Evolutionary conservation across 2,888 invertebrate genomes (phyloP).

Genomic region (Thymelicus lineola): DNA sequence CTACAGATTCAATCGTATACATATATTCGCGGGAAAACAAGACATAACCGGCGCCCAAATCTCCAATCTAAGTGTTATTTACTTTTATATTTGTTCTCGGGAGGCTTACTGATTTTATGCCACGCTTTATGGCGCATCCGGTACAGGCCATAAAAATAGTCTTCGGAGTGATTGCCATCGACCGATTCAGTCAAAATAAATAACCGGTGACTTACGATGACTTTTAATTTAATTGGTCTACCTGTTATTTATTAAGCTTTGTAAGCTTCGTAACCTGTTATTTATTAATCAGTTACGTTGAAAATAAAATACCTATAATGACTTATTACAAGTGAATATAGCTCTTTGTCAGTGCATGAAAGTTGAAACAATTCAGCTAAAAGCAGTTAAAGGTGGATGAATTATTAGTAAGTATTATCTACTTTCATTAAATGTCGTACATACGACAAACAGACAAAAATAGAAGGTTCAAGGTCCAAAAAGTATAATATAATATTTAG

Average conservation of each 20-base stretch:
- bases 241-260: constrained; percentile 1
- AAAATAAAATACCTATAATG: too few relatives aligned
- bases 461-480: too few relatives aligned
- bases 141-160: constrained; percentile 79
- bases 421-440: too few relatives aligned
- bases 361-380: too few relatives aligned
- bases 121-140: constrained; percentile 78
- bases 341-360: too few relatives aligned
- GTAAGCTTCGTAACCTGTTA: too few relatives aligned
- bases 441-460: too few relatives aligned
- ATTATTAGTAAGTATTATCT: too few relatives aligned
- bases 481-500: too few relatives aligned
- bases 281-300: too few relatives aligned
- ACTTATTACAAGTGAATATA: too few relatives aligned
- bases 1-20: constrained; percentile 24
- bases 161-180: constrained; percentile 76
- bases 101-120: constrained; percentile 79
- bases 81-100: constrained; percentile 76
- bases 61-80: constrained; percentile 79
- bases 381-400: too few relatives aligned
- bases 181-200: constrained; percentile 70
- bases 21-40: constrained; percentile 19
- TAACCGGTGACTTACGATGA: constrained; percentile 51
- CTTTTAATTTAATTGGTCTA: constrained; percentile 21
- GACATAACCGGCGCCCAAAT: constrained; percentile 56